phyloP scores from a whole-genome alignment of 2,797 vertebrate genomes.

The Gambelia wislizenii region DNA sequence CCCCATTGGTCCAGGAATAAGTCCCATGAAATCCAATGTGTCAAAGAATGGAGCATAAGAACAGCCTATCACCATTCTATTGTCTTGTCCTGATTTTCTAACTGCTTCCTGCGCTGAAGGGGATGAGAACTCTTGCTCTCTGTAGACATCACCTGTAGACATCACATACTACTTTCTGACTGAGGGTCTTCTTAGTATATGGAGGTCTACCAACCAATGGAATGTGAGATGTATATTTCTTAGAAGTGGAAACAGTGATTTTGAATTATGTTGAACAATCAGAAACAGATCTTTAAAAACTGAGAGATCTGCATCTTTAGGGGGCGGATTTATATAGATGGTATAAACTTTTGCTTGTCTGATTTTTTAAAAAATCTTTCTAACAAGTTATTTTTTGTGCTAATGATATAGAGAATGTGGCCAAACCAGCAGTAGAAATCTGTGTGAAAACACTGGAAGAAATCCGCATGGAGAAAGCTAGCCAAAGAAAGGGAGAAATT shows the following conservation, averaged over 20 bases:
- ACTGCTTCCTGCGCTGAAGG: not conserved
- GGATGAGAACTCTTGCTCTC: not conserved
- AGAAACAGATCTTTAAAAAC: not conserved
- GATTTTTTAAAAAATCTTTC: not conserved
- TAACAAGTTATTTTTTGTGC: not conserved
- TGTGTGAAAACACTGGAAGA: slow-evolving; percentile 93
- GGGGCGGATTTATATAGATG: not conserved
- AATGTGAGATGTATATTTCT: not conserved
- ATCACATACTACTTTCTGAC: not conserved
- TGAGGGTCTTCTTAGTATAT: not conserved
- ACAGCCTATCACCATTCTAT: not conserved
- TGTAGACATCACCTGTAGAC: not conserved
- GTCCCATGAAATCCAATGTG: not conserved
- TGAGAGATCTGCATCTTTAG: not conserved
- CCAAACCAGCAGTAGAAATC: slow-evolving; percentile 80
- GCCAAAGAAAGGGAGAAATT: slow-evolving; percentile 67
- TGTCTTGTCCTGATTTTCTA: not conserved
- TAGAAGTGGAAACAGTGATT: not conserved
- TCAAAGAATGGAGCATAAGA: not conserved
- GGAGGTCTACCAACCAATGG: not conserved
- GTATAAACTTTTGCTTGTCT: not conserved
- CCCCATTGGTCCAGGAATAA: not conserved
- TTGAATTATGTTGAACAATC: not conserved
- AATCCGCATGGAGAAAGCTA: slow-evolving; percentile 89
- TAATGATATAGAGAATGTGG: slow-evolving; percentile 69